Conservation (phyloP, 1,140 invertebrate species). For the Zaprionus lachaisei region DNA sequence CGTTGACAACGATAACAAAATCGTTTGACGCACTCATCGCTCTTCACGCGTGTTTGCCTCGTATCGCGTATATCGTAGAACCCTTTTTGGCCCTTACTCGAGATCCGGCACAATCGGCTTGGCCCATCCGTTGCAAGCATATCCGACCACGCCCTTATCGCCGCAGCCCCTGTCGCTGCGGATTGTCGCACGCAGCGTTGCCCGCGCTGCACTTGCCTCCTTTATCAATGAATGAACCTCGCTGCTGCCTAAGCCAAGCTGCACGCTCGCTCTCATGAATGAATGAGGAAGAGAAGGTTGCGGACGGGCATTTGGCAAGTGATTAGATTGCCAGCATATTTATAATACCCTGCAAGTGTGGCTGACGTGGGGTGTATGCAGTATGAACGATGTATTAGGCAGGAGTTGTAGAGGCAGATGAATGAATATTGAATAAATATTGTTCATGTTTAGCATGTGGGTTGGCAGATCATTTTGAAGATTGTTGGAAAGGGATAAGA, state of each 20-base stretch:
- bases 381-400: background rate
- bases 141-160: constrained; percentile 49
- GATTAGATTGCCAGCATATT: constrained; percentile 66
- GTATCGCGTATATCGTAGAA: constrained; percentile 56
- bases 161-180: constrained; percentile 28
- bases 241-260: background rate
- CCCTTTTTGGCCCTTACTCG: constrained; percentile 1
- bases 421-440: too few relatives aligned
- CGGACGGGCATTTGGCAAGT: constrained; percentile 68
- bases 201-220: constrained; percentile 13
- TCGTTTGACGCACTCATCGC: constrained; percentile 64
- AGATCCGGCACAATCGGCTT: background rate
- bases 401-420: too few relatives aligned
- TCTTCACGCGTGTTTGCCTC: constrained; percentile 66
- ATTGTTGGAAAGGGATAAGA: too few relatives aligned
- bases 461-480: too few relatives aligned
- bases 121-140: constrained; percentile 8
- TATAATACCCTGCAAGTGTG: constrained; percentile 12
- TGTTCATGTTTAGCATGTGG: too few relatives aligned
- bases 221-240: constrained; percentile 36
- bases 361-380: background rate
- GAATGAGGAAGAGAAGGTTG: constrained; percentile 36
- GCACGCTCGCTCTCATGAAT: constrained; percentile 53
- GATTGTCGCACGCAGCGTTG: constrained; percentile 49
- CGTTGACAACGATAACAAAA: constrained; percentile 50